These are phyloP conservation scores for Phymanthus crucifer DNA, from an alignment of 92 coral and sea anemone species.

Conservation along the genomic window DNA sequence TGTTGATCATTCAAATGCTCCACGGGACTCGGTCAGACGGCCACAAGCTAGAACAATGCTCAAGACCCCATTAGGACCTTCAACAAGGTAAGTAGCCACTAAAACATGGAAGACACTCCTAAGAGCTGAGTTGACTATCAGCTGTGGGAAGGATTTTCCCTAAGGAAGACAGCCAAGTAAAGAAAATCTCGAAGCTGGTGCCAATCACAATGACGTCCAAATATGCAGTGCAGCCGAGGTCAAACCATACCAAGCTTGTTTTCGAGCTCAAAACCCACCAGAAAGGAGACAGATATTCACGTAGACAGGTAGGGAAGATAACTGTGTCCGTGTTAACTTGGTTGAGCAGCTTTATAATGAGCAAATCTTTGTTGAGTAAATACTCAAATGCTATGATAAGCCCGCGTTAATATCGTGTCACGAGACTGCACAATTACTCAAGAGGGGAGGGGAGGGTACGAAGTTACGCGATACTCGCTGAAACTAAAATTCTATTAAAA, in stretches of 20 bases:
- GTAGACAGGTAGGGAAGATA: not conserved
- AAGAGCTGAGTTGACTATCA: not conserved
- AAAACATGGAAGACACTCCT: not conserved
- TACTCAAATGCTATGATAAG: not conserved
- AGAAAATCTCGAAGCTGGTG: not conserved
- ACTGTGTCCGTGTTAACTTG: not conserved
- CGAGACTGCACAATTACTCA: not conserved
- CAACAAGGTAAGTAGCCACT: not conserved
- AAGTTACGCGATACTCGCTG: too few relatives aligned
- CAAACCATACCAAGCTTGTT: not conserved
- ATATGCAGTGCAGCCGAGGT: not conserved
- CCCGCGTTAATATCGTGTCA: not conserved
- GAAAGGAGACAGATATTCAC: not conserved
- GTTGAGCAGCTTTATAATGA: not conserved
- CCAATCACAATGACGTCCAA: constrained; percentile 5
- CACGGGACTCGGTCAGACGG: not conserved
- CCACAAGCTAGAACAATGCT: not conserved
- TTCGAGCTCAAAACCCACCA: not conserved
- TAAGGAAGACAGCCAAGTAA: constrained; percentile 7
- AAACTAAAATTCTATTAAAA: too few relatives aligned
- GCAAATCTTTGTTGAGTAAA: not conserved
- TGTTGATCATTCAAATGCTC: not conserved
- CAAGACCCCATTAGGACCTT: not conserved
- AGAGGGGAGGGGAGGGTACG: not conserved
- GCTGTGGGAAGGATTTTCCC: constrained; percentile 8